Conservation (phyloP, 2,888 invertebrate genomes). For the Drepana falcataria region DNA sequence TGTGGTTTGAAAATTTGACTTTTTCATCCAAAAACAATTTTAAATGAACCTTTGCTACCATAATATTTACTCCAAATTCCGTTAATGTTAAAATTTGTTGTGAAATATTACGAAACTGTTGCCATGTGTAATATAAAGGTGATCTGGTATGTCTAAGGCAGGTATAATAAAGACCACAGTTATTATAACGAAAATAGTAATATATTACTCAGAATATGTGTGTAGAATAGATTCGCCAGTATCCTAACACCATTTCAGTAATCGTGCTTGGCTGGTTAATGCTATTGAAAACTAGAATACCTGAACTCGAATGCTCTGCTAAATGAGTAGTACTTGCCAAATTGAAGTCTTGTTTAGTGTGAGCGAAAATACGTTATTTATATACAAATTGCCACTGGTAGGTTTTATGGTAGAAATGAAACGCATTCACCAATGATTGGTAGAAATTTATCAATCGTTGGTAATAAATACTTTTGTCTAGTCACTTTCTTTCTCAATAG, state of each 20-base stretch:
- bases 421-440: background rate
- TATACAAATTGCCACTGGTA: slow-evolving; percentile 9
- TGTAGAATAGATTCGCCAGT: slow-evolving; percentile 55
- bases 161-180: slow-evolving; percentile 61
- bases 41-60: too few species aligned
- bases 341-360: slow-evolving; percentile 46
- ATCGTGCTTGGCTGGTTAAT: slow-evolving; percentile 61
- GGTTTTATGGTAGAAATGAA: background rate
- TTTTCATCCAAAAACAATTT: too few species aligned
- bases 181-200: slow-evolving; percentile 33
- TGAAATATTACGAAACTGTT: slow-evolving; percentile 2
- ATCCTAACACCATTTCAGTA: slow-evolving; percentile 36
- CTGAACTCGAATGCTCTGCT: slow-evolving; percentile 16
- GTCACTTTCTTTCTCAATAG: slow-evolving; percentile 6
- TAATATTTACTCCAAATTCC: too few species aligned
- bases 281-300: slow-evolving; percentile 15
- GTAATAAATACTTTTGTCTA: slow-evolving; percentile 1
- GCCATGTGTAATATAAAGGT: slow-evolving; percentile 1
- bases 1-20: too few species aligned
- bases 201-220: slow-evolving; percentile 37
- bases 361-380: slow-evolving; percentile 36
- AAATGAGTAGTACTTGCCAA: slow-evolving; percentile 54
- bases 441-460: background rate
- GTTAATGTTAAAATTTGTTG: too few species aligned
- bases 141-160: slow-evolving; percentile 33